Conservation (phyloP, 2,113 vertebrate species). For the Callipepla californica region DNA sequence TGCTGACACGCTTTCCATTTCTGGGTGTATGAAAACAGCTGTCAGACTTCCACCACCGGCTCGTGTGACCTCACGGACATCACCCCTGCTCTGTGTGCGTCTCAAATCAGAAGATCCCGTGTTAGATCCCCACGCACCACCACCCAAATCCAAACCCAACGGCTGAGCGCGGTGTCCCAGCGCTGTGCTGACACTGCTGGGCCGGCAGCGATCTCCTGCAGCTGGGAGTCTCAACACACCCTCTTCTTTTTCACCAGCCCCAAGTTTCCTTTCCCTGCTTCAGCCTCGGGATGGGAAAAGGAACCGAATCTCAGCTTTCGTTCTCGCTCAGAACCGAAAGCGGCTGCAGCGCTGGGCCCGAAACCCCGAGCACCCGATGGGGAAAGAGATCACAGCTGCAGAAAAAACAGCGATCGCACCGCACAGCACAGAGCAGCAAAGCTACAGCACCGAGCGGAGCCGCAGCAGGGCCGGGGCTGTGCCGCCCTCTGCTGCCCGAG, state of each 20-base stretch:
- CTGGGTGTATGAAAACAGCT: not conserved
- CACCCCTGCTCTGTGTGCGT: not conserved
- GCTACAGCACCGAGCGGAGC: too few species aligned
- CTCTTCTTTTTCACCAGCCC: not conserved
- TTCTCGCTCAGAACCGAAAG: constrained; percentile 38
- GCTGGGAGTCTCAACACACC: not conserved
- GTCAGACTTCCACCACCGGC: not conserved
- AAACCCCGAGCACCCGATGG: not conserved
- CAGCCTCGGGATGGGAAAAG: not conserved
- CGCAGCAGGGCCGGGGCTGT: fast-evolving
- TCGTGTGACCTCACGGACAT: not conserved
- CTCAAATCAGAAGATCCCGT: not conserved
- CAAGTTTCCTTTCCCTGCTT: constrained; percentile 8
- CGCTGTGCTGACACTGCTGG: too few species aligned
- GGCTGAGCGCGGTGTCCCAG: too few species aligned
- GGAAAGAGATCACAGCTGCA: not conserved
- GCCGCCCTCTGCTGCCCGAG: constrained; percentile 51
- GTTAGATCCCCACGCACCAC: too few species aligned
- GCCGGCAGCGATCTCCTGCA: not conserved
- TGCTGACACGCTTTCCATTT: not conserved
- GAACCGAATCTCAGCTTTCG: constrained; percentile 30
- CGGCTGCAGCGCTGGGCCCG: fast-evolving
- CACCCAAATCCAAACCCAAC: too few species aligned
- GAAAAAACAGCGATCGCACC: too few species aligned
- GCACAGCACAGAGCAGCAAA: too few species aligned